Percentiles rank a stretch among this genome's conserved stretches.
phyloP scores from a whole-genome alignment of 2,888 invertebrate genomes.

The Heliothis peltigera region DNA sequence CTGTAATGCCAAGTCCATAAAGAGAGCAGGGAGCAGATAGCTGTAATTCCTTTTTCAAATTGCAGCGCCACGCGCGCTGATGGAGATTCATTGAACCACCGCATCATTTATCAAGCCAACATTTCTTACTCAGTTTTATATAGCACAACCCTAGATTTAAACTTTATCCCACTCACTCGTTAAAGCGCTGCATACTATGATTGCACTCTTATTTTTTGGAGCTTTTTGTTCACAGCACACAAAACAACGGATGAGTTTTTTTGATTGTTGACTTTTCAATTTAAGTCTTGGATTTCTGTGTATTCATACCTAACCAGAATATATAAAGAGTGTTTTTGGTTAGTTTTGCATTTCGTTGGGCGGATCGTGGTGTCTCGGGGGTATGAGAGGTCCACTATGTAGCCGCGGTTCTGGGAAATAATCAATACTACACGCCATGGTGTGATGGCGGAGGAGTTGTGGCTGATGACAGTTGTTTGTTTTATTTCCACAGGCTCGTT shows the following conservation, averaged over 20 bases:
- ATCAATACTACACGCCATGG: slow-evolving; percentile 66
- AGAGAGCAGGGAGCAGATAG: slow-evolving; percentile 70
- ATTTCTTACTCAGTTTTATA: slow-evolving; percentile 80
- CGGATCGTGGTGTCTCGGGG: slow-evolving; percentile 25
- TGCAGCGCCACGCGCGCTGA: slow-evolving; percentile 79
- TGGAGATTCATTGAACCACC: slow-evolving; percentile 85
- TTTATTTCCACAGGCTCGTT: slow-evolving; percentile 83
- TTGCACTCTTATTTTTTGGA: slow-evolving; percentile 73
- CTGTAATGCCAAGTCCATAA: slow-evolving; percentile 66
- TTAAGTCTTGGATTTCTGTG: slow-evolving; percentile 44
- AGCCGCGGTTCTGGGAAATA: slow-evolving; percentile 57
- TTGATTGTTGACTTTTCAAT: slow-evolving; percentile 52
- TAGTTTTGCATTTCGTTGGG: slow-evolving; percentile 24
- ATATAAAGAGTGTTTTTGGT: slow-evolving; percentile 29
- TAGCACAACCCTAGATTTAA: slow-evolving; percentile 75
- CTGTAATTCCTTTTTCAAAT: slow-evolving; percentile 81
- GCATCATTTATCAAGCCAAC: slow-evolving; percentile 85
- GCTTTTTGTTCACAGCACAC: slow-evolving; percentile 64
- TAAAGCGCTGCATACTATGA: slow-evolving; percentile 73
- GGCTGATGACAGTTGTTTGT: slow-evolving; percentile 88
- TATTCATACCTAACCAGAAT: slow-evolving; percentile 39
- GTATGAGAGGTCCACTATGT: slow-evolving; percentile 48
- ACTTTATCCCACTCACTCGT: slow-evolving; percentile 75
- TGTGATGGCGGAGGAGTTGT: slow-evolving; percentile 73
- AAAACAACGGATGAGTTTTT: slow-evolving; percentile 45